Percentiles rank a stretch among this genome's conserved stretches.
Evolutionary conservation across 1,140 invertebrate genomes (phyloP).

Genomic region (Condylostylus longicornis): DNA sequence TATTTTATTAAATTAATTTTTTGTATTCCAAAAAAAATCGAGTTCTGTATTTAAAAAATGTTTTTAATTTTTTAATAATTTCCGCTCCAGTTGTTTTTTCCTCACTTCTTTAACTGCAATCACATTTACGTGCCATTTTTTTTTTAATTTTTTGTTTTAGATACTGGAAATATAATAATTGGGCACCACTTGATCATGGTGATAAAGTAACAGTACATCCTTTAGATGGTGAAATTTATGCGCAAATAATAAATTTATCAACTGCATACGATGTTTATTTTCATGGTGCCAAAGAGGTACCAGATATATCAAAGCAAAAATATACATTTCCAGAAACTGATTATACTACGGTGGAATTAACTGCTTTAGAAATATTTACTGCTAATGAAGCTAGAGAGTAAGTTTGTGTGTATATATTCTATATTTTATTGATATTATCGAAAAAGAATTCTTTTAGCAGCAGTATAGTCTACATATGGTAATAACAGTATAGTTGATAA

Average conservation of each 20-base stretch:
- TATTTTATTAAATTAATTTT: no score
- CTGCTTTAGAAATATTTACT: conserved; percentile 31
- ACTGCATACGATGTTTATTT: conserved; percentile 43
- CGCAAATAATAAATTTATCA: conserved; percentile 50
- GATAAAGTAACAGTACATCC: conserved; percentile 46
- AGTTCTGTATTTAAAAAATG: no score
- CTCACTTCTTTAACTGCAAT: no score
- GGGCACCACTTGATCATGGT: conserved; percentile 35
- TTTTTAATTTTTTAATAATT: no score
- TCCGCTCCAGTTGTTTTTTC: no score
- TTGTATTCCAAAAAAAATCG: no score
- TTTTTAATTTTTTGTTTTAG: conserved; percentile 21
- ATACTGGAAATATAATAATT: conserved; percentile 38
- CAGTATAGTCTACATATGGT: no score
- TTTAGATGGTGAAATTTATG: conserved; percentile 51
- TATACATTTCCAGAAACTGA: conserved; percentile 33
- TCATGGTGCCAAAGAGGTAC: conserved; percentile 40
- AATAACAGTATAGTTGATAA: no score
- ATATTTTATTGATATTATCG: background rate
- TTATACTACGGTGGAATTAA: conserved; percentile 28
- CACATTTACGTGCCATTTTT: no score
- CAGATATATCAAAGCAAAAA: conserved; percentile 39
- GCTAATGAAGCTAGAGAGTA: conserved; percentile 25
- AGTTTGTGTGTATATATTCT: conserved; percentile 5
- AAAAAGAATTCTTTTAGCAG: no score